These are phyloP conservation scores for Ptychadena robeensis DNA, from an alignment of 2,797 vertebrate genomes.

Conservation along the genomic window DNA sequence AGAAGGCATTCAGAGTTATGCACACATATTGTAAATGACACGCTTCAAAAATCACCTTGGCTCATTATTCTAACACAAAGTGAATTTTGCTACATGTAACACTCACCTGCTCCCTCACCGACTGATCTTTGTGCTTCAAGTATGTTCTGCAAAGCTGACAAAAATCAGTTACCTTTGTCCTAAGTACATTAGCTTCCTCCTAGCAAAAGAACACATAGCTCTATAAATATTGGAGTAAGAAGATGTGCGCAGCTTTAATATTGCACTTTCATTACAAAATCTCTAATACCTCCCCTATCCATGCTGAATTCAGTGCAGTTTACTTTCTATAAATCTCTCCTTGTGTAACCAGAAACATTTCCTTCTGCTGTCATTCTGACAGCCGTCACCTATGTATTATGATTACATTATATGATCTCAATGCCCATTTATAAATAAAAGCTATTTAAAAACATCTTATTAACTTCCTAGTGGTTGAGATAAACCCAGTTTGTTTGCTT, in stretches of 20 bases:
- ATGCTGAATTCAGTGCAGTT: too few species aligned
- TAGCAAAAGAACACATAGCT: slow-evolving; percentile 62
- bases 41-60: background rate
- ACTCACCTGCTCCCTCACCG: slow-evolving; percentile 82
- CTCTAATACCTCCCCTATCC: background rate
- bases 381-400: too few species aligned
- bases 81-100: background rate
- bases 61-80: slow-evolving; percentile 1
- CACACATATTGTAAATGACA: background rate
- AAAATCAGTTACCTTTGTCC: slow-evolving; percentile 78
- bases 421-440: too few species aligned
- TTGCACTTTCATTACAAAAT: too few species aligned
- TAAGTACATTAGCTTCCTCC: slow-evolving; percentile 78
- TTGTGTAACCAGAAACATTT: too few species aligned
- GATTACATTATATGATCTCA: too few species aligned
- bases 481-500: too few species aligned
- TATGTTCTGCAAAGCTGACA: slow-evolving; percentile 77
- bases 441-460: too few species aligned
- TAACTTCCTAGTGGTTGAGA: too few species aligned
- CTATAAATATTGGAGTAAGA: background rate
- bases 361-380: too few species aligned
- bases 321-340: too few species aligned
- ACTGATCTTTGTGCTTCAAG: slow-evolving; percentile 76
- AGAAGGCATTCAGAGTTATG: background rate
- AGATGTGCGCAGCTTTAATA: too few species aligned